Percentiles rank a stretch among this genome's conserved stretches.
phyloP scores from a whole-genome alignment of 2,113 vertebrate genomes.

The Polypterus bichir region DNA sequence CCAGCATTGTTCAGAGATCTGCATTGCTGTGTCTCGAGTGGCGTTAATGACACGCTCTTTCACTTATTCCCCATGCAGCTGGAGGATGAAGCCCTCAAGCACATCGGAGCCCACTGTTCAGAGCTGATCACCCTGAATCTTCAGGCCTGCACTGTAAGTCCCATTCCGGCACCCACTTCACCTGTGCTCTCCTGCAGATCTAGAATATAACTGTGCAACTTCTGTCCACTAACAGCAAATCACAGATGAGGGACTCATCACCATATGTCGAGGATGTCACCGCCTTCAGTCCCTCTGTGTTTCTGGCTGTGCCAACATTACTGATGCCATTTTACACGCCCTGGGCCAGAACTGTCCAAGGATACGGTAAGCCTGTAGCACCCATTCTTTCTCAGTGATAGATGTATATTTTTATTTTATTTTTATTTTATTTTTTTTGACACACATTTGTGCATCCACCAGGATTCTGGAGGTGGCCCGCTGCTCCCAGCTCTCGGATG shows the following conservation, averaged over 20 bases:
- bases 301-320: constrained; percentile 93
- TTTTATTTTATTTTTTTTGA: constrained; percentile 23
- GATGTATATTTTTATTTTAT: too few relatives aligned
- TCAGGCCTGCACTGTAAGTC: constrained; percentile 90
- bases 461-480: constrained; percentile 96
- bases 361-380: constrained; percentile 61
- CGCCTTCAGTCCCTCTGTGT: constrained; percentile 91
- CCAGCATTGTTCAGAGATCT: too few relatives aligned
- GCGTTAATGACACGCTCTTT: too few relatives aligned
- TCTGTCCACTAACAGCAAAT: constrained; percentile 70
- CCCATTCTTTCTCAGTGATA: background rate
- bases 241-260: constrained; percentile 95
- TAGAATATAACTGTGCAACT: background rate
- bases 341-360: constrained; percentile 92
- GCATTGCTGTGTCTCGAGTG: too few relatives aligned
- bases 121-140: constrained; percentile 91
- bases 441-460: constrained; percentile 10
- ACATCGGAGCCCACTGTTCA: constrained; percentile 86
- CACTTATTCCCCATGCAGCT: constrained; percentile 47
- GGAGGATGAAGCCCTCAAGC: constrained; percentile 91
- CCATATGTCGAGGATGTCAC: constrained; percentile 93
- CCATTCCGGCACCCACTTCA: background rate
- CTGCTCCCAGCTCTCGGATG: constrained; percentile 92
- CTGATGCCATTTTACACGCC: constrained; percentile 87
- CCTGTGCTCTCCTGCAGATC: background rate